Conservation (phyloP, 2,888 invertebrate genomes). For the Sepioteuthis lessoniana region DNA sequence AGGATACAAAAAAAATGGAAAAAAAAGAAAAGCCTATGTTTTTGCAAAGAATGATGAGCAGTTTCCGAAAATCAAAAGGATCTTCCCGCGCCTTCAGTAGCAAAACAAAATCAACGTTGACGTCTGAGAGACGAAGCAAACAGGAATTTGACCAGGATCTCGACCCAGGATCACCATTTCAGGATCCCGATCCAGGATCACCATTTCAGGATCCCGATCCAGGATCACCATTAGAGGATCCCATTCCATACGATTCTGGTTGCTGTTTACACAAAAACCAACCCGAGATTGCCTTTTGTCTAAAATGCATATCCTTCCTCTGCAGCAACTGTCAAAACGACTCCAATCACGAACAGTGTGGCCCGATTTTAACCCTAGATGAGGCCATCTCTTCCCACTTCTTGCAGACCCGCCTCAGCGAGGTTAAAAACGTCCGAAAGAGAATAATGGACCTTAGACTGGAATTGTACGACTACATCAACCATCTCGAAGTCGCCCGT, state of each 20-base stretch:
- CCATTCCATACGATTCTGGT: not conserved
- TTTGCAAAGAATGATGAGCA: not conserved
- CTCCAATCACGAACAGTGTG: not conserved
- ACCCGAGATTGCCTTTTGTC: not conserved
- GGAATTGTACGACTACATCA: not conserved
- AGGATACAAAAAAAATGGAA: not conserved
- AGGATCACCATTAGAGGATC: not conserved
- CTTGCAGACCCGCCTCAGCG: not conserved
- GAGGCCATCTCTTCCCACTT: not conserved
- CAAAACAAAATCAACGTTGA: not conserved
- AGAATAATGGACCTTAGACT: not conserved
- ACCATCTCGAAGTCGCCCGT: not conserved
- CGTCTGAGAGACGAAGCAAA: not conserved
- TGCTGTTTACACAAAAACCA: not conserved
- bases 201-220: not conserved
- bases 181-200: not conserved
- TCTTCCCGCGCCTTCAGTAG: too few relatives aligned
- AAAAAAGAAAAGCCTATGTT: not conserved
- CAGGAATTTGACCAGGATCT: not conserved
- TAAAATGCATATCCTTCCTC: not conserved
- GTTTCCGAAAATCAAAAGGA: not conserved
- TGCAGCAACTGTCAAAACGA: not conserved
- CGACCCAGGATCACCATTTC: not conserved
- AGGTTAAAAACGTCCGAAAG: not conserved
- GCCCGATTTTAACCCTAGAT: not conserved